phyloP scores from a whole-genome alignment of 2,797 vertebrate species.

The Hozukius guyotensis region DNA sequence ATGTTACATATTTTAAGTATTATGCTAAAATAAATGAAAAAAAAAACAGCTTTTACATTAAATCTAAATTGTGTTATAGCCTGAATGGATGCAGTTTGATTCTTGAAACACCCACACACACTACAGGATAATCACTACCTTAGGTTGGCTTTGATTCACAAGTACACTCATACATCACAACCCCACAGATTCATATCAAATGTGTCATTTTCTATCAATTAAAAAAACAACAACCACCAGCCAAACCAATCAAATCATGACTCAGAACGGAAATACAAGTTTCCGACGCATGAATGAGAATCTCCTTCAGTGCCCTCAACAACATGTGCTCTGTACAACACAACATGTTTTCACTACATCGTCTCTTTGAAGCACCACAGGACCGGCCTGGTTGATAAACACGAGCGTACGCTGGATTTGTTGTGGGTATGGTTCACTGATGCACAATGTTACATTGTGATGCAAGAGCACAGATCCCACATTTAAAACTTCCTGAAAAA shows the following conservation, averaged over 20 bases:
- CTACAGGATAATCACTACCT: no score
- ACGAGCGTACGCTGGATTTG: neutral
- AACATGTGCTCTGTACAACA: neutral
- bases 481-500: neutral
- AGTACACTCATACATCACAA: neutral
- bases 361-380: neutral
- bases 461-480: neutral
- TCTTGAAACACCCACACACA: neutral
- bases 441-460: neutral
- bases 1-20: no score
- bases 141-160: neutral
- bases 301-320: neutral
- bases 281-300: neutral
- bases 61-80: neutral
- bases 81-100: neutral
- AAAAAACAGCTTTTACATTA: neutral
- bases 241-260: neutral
- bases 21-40: neutral
- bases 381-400: slow-evolving; percentile 15
- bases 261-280: neutral
- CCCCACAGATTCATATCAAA: neutral
- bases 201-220: neutral
- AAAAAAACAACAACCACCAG: neutral
- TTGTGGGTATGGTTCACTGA: slow-evolving; percentile 8
- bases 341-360: neutral